Evolutionary conservation across 2,888 invertebrate genomes (phyloP).

Genomic region (Phengaris alcon): DNA sequence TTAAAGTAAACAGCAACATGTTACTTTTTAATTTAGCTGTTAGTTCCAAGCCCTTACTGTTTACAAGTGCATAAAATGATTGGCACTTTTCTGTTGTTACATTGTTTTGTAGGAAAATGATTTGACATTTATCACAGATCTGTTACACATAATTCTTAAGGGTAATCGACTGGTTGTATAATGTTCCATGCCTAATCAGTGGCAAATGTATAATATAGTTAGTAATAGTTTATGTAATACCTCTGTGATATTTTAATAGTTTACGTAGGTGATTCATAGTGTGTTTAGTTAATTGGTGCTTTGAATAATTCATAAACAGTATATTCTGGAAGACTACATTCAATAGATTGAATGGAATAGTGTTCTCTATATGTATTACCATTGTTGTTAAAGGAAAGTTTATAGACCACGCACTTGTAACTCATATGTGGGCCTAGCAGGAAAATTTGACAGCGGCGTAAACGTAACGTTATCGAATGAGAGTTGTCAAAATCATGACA

Average conservation of each 20-base stretch:
- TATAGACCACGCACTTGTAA: not conserved
- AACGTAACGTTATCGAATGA: no score
- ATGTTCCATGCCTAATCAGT: conserved; percentile 44
- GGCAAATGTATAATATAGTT: conserved; percentile 42
- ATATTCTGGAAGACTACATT: not conserved
- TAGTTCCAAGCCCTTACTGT: no score
- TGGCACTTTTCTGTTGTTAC: no score
- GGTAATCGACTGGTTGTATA: not conserved
- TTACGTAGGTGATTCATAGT: conserved; percentile 54
- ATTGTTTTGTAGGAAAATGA: no score
- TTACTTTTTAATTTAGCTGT: no score
- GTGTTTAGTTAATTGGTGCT: conserved; percentile 48
- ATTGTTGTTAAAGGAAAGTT: not conserved
- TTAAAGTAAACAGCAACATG: no score
- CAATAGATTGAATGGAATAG: not conserved
- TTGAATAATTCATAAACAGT: not conserved
- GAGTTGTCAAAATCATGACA: no score
- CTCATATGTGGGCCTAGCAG: not conserved
- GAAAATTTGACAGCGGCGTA: no score
- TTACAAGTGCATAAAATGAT: no score
- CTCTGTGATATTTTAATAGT: conserved; percentile 68
- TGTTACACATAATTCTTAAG: not conserved
- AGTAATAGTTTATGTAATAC: conserved; percentile 52
- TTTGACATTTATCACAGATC: no score
- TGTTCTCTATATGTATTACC: no score